Conservation (phyloP, 2,113 vertebrate genomes). For the Hystrix cristata region DNA sequence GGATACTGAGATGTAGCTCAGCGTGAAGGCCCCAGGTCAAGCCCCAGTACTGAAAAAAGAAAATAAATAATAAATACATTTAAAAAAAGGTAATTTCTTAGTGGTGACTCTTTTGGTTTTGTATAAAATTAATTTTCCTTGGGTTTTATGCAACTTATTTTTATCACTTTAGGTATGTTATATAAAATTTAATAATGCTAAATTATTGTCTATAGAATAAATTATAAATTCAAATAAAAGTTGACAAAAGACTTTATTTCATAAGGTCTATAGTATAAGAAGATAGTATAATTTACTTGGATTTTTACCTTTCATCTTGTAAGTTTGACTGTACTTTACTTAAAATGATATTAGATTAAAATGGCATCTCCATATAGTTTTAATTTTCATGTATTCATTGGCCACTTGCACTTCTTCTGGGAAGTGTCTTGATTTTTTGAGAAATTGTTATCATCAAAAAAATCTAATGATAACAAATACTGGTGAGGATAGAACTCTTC, state of each 20-base stretch:
- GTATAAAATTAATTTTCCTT: not conserved
- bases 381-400: not conserved
- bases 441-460: not conserved
- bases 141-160: not conserved
- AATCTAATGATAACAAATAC: not conserved
- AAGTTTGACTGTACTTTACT: not conserved
- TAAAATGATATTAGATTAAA: not conserved
- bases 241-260: not conserved
- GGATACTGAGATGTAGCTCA: not conserved
- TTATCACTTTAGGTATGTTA: not conserved
- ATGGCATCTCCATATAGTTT: not conserved
- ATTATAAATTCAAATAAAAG: conserved; percentile 30
- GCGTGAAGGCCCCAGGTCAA: not conserved
- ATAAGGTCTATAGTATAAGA: not conserved
- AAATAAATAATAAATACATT: not conserved
- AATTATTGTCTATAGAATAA: not conserved
- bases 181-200: not conserved
- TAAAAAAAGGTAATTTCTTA: not conserved
- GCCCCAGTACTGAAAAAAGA: not conserved
- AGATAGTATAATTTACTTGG: not conserved
- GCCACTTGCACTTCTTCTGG: not conserved
- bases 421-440: not conserved
- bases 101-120: not conserved
- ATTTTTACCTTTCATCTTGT: not conserved
- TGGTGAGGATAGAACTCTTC: not conserved